Conservation (phyloP, 2,888 invertebrate species). For the Patella depressa region DNA sequence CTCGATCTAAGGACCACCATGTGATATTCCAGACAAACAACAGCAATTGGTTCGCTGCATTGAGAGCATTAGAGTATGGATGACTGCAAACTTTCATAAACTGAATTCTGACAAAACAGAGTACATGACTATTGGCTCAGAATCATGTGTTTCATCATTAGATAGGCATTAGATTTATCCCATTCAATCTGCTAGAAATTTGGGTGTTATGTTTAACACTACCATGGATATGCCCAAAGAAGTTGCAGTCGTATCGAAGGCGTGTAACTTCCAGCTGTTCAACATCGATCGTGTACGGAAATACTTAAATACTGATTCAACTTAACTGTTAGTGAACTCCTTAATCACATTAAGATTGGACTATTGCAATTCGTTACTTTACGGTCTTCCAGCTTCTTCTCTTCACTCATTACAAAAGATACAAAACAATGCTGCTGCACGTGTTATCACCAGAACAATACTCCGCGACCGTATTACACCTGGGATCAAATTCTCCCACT, state of each 20-base stretch:
- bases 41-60: neutral
- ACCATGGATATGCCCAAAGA: neutral
- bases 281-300: slow-evolving; percentile 9
- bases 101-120: slow-evolving; percentile 4
- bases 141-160: neutral
- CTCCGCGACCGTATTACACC: too few species aligned
- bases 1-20: too few species aligned
- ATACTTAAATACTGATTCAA: neutral
- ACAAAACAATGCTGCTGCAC: slow-evolving; percentile 5
- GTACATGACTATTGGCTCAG: neutral
- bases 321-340: neutral
- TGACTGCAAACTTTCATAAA: neutral
- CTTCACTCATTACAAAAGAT: slow-evolving; percentile 3
- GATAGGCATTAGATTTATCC: neutral
- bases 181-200: neutral
- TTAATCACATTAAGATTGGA: neutral
- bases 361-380: slow-evolving; percentile 12
- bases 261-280: slow-evolving; percentile 13
- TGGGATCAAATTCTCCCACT: too few species aligned
- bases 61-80: neutral
- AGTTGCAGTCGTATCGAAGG: neutral
- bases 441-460: too few species aligned
- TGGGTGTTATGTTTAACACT: slow-evolving; percentile 4
- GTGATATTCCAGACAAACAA: neutral
- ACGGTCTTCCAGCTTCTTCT: neutral